Conservation (phyloP, 2,888 invertebrate genomes). For the Cantharis rufa region DNA sequence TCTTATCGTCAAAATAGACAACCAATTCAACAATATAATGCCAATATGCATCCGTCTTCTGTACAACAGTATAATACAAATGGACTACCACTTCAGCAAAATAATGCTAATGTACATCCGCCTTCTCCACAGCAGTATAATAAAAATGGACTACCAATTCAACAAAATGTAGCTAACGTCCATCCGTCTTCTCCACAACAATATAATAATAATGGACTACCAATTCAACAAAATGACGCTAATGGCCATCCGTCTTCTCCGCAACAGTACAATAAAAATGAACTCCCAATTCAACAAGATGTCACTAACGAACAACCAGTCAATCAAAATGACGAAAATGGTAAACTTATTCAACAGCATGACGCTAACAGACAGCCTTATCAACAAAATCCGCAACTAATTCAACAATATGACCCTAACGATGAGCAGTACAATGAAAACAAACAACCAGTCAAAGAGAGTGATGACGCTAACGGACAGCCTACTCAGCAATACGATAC, state of each 20-base stretch:
- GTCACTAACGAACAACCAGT: neutral
- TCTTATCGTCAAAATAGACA: conserved; percentile 14
- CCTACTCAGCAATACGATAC: conserved; percentile 35
- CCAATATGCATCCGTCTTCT: conserved; percentile 31
- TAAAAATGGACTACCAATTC: too few species aligned
- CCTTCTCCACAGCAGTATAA: too few species aligned
- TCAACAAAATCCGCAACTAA: conserved; percentile 20
- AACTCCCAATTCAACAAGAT: neutral
- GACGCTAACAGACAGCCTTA: conserved; percentile 34
- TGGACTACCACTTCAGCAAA: neutral
- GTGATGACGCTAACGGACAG: conserved; percentile 15
- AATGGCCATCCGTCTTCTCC: too few species aligned
- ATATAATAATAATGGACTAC: conserved; percentile 26
- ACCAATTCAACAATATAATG: conserved; percentile 32
- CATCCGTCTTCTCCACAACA: conserved; percentile 28
- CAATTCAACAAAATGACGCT: conserved; percentile 13
- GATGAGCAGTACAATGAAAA: too few species aligned
- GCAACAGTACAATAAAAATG: too few species aligned
- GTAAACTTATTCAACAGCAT: conserved; percentile 20
- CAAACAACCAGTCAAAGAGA: too few species aligned
- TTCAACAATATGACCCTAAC: conserved; percentile 15
- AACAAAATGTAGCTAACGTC: conserved; percentile 21
- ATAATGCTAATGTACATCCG: too few species aligned
- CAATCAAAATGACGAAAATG: conserved; percentile 23
- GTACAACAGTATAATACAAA: conserved; percentile 21